phyloP scores from a whole-genome alignment of 2,797 vertebrate species.

The Echiichthys vipera region DNA sequence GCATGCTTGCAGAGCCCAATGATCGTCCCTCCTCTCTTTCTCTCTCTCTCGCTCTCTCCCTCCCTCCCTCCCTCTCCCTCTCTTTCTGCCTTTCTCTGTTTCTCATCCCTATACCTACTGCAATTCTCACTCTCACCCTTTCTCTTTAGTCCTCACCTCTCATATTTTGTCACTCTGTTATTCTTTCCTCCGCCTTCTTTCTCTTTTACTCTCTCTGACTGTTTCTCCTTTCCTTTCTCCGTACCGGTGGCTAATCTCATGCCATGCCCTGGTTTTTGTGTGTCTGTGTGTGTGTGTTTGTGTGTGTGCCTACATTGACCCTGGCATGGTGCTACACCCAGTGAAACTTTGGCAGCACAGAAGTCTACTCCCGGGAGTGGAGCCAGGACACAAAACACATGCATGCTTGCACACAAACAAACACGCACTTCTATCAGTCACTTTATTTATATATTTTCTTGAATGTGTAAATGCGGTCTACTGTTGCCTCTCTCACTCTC shows the following conservation, averaged over 20 bases:
- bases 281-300: slow-evolving; percentile 14
- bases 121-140: slow-evolving; percentile 30
- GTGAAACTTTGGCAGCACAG: slow-evolving; percentile 73
- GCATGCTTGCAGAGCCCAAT: slow-evolving; percentile 60
- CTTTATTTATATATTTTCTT: slow-evolving; percentile 73
- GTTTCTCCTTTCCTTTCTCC: slow-evolving; percentile 1
- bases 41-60: not conserved
- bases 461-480: slow-evolving; percentile 27
- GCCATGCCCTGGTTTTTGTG: slow-evolving; percentile 40
- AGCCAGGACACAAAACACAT: slow-evolving; percentile 61
- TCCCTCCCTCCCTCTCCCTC: slow-evolving; percentile 9
- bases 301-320: slow-evolving; percentile 49
- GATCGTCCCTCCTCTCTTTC: slow-evolving; percentile 59
- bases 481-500: slow-evolving; percentile 14
- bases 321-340: slow-evolving; percentile 62
- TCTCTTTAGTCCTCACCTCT: slow-evolving; percentile 42
- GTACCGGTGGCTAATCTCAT: slow-evolving; percentile 44
- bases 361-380: slow-evolving; percentile 61
- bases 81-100: slow-evolving; percentile 31
- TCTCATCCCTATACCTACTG: slow-evolving; percentile 31
- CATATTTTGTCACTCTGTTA: slow-evolving; percentile 13
- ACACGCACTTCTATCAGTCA: slow-evolving; percentile 54
- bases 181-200: slow-evolving; percentile 18
- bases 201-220: not conserved
- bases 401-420: not conserved